Base-by-base conservation (phyloP, 2,888 invertebrate species). In the Agonopterix subpropinquella region DNA sequence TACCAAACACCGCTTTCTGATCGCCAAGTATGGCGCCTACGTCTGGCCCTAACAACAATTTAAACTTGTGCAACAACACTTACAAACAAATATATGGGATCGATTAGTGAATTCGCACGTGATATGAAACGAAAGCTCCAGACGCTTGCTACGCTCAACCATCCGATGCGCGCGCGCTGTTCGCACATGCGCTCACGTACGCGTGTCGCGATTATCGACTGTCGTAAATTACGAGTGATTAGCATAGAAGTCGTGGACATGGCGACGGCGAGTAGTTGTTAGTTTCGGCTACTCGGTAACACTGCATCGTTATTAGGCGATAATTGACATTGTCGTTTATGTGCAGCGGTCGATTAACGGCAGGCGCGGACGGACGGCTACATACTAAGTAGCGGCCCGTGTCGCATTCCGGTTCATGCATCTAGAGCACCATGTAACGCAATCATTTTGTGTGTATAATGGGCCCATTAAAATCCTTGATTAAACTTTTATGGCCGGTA, bases 311-410 rank as follows among this genome's bases (percentile, higher is more conserved):
- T 84, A 83, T 83, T 81, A 82, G 78, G 74, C 76, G 76, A 81
- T 86, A 86, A 87, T 87, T 85, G 82, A 80, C 73, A 87, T 87
- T 85, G 82, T 81, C 73, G 63, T 68, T 68, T 66, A 77, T 77
- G 69, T 78, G 80, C 80, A 77, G 79, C 80, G 83, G 78, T 76
- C 84, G 85, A 83, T 86, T 85, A 86, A 87, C 84, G 86, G 86
- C 78, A 72, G 75, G 65, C 67, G 64, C 58, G 57, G 51, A 55
- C 59, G 55, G 57, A 56, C 70, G 61, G 62, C 64, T 67, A 72
- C 80, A 78, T 79, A 80, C 70, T 77, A 80, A 84, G 65, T 63
- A 70, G 68, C 54, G 54, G 65, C 57, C 58, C 58, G 56, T 56
- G 60, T 59, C 61, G 62, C 67, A 65, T 66, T 64, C 67, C 65